Conservation (phyloP, 2,113 vertebrate genomes). For the Pampusana beccarii region DNA sequence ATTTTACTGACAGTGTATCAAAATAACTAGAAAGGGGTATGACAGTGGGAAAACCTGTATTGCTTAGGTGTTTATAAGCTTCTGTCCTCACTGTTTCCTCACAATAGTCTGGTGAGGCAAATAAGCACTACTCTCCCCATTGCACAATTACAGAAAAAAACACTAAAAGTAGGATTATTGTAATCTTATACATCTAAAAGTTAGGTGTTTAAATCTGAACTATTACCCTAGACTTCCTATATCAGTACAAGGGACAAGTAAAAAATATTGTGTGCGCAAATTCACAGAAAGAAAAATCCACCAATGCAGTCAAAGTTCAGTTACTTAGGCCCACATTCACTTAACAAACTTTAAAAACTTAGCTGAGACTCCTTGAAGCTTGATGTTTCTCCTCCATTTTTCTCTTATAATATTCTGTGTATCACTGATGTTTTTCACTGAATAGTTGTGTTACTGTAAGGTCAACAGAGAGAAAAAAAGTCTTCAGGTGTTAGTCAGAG, state of each 20-base stretch:
- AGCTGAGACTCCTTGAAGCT: not conserved
- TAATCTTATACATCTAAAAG: not conserved
- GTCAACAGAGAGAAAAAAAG: not conserved
- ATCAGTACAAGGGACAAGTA: not conserved
- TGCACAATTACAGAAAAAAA: not conserved
- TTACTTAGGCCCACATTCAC: not conserved
- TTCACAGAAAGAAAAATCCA: not conserved
- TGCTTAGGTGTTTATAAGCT: not conserved
- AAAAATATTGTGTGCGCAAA: not conserved
- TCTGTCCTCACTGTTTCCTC: not conserved
- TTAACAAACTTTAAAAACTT: not conserved
- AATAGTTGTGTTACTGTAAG: not conserved
- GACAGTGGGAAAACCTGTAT: not conserved
- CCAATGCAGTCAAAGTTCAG: not conserved
- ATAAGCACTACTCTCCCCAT: not conserved
- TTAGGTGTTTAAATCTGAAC: not conserved
- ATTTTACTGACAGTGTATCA: not conserved
- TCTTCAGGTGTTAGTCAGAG: not conserved
- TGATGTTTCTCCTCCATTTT: not conserved
- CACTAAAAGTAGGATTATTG: not conserved
- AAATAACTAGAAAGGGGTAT: not conserved
- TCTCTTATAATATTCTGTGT: not conserved
- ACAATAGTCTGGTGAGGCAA: not conserved
- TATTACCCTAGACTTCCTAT: not conserved
- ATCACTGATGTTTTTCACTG: not conserved